Base-by-base conservation (phyloP, 2,888 invertebrate genomes). In the Drosophila rubida region DNA sequence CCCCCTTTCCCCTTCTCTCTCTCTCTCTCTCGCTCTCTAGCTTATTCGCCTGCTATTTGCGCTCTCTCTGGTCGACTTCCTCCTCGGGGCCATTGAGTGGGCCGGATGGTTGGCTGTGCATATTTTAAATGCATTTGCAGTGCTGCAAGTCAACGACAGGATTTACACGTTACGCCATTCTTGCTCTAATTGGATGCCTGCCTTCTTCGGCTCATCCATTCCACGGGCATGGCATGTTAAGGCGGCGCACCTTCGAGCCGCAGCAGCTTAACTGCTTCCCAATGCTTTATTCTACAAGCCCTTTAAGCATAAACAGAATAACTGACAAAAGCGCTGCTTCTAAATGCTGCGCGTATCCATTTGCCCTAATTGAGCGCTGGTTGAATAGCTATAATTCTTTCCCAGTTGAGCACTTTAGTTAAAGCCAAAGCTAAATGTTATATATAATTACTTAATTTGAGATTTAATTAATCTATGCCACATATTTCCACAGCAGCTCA, bases 101-200 rank as follows among this genome's bases (percentile, higher is more conserved):
- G 35, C 35, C 23, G 19, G 13, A 13, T 16, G 39, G 64, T 44
- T 61, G 44, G 13, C 30, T 55, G 62, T 57, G 62, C 61, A 69
- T 75, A 71, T 80, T 85, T 71, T 71, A 87, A 87, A 78, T 85
- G 88, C 88, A 81, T 71, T 81, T 81, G n/a, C 62, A 62, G 55
- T 73, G 64, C 58, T 73, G 64, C 73, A 63, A 76, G 68, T 77
- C 68, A 55, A 45, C 55, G 58, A 68, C 68, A 76, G 89, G 85
- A 80, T 85, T 80, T 88, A 81, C 82, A 72, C 78, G 87, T 73
- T 81, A 75, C 77, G 87, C 87, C 82, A 88, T 88, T 88, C 78
- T 75, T 69, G 75, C 67, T 73, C 85, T 85, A 85, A 85, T 85
- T 85, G 85, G 85, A 88, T 85, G 83, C 35, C 14, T 37, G 35